Evolutionary conservation across 2,797 vertebrate genomes (phyloP), one percentile per base, ranked within the genome.

Genomic region (Sebastolobus altivelis): DNA sequence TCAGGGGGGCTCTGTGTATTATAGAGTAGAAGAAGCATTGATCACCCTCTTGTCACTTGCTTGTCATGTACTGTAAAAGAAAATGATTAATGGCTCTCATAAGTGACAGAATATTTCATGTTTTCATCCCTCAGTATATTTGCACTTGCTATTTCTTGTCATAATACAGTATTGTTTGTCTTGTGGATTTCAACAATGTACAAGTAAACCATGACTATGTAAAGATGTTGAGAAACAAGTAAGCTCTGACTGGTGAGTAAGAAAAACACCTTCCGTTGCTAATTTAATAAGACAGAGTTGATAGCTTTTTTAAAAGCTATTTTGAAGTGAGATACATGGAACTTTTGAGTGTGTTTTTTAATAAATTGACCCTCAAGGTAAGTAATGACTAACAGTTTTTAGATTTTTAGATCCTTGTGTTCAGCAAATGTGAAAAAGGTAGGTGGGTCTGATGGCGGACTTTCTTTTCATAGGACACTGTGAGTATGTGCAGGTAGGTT

Each of bases 201-300:
- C 95, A 95, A 95, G 95, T 96, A 96, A 94, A 95, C 95, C 95
- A 94, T 96, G 95, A 95, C 95, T 95, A 89, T 96, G 94, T 93
- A 95, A 96, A 96, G 96, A 96, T 96, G 96, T 96, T 96, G 95
- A 96, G 95, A 96, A 96, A 96, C 95, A 96, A 95, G 95, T 96
- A 96, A 96, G 94, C 95, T 94, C 95, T 95, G 93, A 93, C 93
- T 38, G 96, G 96, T 96, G 96, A 96, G 96, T 96, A 96, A 95
- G 94, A 96, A 94, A 93, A 95, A 95, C 93, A 88, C 94, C 96
- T 96, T 96, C 95, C 94, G 96, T 96, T 97, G 95, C 95, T 96
- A 96, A 96, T 88, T 67, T 92, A 92, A 93, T 90, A 91, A 94
- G 89, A 94, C 85, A 79, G 86, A 92, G 88, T 90, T 91, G 87